A percentile compares a stretch with the other conserved stretches of the same genome.
These are phyloP conservation scores for Enteromius afrohamiltoni DNA, from an alignment of 2,797 vertebrate species.

Conservation along the genomic window DNA sequence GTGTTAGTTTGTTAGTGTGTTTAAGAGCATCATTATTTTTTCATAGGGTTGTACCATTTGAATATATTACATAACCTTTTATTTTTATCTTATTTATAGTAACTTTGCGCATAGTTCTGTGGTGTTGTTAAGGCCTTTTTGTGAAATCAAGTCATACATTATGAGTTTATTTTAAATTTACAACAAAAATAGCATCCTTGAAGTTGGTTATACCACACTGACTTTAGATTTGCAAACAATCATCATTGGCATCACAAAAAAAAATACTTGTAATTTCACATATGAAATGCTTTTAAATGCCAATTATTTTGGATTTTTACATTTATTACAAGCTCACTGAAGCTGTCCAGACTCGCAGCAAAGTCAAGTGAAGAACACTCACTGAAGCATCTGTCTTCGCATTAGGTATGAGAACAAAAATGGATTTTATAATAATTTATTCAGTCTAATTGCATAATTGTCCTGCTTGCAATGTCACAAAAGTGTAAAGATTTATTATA, in stretches of 20 bases:
- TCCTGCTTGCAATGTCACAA: constrained; percentile 5
- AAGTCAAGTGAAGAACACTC: background rate
- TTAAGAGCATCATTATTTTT: background rate
- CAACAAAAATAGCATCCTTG: background rate
- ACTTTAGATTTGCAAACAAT: background rate
- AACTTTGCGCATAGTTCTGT: background rate
- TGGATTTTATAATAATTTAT: constrained; percentile 28
- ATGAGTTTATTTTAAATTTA: background rate
- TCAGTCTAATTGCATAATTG: constrained; percentile 19
- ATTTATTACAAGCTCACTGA: background rate
- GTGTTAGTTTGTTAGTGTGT: background rate
- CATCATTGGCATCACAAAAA: background rate
- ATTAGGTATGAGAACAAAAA: constrained; percentile 1
- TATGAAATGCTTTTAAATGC: background rate
- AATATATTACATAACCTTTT: background rate
- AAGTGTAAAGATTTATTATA: constrained; percentile 17
- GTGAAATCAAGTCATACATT: background rate
- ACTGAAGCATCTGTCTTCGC: background rate
- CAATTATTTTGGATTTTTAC: background rate
- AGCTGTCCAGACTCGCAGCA: background rate
- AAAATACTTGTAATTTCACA: background rate
- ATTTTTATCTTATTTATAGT: background rate
- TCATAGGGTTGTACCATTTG: background rate
- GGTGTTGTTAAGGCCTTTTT: background rate
- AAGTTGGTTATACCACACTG: background rate